Conservation (phyloP, 2,888 invertebrate genomes). For the Eulithis prunata region DNA sequence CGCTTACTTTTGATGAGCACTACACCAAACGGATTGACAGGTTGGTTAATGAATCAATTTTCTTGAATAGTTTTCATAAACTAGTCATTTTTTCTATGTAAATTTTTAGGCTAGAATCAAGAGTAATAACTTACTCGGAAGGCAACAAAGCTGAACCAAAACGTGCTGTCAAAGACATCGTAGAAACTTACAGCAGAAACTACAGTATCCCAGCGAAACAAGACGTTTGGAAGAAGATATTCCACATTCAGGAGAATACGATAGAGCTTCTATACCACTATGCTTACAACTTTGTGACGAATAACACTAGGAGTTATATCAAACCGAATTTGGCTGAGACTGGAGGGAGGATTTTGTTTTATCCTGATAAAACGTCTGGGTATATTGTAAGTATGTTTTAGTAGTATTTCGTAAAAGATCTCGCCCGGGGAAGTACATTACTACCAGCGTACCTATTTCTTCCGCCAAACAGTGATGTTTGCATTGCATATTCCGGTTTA, state of each 20-base stretch:
- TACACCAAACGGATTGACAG: constrained; percentile 85
- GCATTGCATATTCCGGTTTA: too few relatives aligned
- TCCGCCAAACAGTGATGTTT: too few relatives aligned
- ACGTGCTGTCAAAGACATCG: constrained; percentile 72
- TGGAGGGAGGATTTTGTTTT: constrained; percentile 86
- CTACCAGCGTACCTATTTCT: too few relatives aligned
- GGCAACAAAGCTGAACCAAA: constrained; percentile 65
- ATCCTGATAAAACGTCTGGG: constrained; percentile 86
- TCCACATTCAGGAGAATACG: constrained; percentile 84
- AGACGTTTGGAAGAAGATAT: constrained; percentile 87
- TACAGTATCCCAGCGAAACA: constrained; percentile 78
- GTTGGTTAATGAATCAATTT: constrained; percentile 45
- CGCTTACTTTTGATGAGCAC: constrained; percentile 80
- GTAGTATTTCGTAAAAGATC: too few relatives aligned
- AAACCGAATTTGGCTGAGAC: constrained; percentile 89
- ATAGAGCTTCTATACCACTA: constrained; percentile 87
- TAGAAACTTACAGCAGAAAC: constrained; percentile 87
- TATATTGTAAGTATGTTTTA: constrained; percentile 83
- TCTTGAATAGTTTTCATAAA: too few relatives aligned
- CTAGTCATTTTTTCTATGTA: too few relatives aligned
- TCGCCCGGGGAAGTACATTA: too few relatives aligned
- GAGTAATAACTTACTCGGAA: constrained; percentile 65
- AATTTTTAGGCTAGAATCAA: constrained; percentile 62
- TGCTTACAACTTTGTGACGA: constrained; percentile 84
- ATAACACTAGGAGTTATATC: constrained; percentile 86